Conservation (phyloP, 2,797 vertebrate genomes). For the Hapalemur alaotrensis region DNA sequence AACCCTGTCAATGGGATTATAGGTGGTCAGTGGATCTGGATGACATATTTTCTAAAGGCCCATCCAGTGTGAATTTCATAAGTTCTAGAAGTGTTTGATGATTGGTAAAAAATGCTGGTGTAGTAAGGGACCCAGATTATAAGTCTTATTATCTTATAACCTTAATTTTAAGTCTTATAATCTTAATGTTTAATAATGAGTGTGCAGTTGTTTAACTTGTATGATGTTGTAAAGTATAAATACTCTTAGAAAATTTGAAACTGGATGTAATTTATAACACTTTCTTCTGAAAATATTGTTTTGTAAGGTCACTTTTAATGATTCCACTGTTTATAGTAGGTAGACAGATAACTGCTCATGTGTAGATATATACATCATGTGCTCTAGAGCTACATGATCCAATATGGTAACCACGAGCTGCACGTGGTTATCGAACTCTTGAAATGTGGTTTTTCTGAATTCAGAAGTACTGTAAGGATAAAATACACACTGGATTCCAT, state of each 20-base stretch:
- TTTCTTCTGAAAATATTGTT: not conserved
- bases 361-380: not conserved
- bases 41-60: not conserved
- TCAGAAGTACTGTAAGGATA: not conserved
- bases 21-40: not conserved
- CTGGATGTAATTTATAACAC: not conserved
- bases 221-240: not conserved
- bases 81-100: not conserved
- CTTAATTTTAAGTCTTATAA: not conserved
- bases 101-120: not conserved
- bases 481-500: not conserved
- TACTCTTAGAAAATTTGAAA: not conserved
- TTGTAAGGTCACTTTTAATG: not conserved
- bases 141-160: not conserved
- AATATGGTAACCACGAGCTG: not conserved
- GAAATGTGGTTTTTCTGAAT: not conserved
- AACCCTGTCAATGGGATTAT: not conserved
- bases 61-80: not conserved
- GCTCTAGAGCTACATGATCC: not conserved
- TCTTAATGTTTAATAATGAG: not conserved
- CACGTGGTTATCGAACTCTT: not conserved
- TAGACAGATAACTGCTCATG: not conserved
- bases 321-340: not conserved
- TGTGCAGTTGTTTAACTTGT: not conserved
- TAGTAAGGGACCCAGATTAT: not conserved